These are phyloP conservation scores for Zeus faber DNA, from an alignment of 2,113 vertebrate genomes.

Conservation along the genomic window DNA sequence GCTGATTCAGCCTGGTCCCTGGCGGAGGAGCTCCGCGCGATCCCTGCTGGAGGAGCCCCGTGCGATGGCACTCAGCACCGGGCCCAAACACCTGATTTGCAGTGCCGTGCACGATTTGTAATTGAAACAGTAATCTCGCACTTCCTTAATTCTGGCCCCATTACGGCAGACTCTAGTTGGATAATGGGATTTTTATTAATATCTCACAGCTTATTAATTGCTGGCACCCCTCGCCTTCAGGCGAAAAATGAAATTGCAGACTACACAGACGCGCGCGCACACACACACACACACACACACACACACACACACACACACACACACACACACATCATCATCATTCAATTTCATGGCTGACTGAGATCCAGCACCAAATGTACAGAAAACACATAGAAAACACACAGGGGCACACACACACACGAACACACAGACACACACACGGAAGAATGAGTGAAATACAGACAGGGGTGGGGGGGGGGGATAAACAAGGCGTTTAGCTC, in stretches of 20 bases:
- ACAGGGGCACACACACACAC: constrained; percentile 18
- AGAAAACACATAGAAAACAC: constrained; percentile 38
- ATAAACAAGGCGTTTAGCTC: constrained; percentile 61
- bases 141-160: no score
- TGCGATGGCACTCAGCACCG: no score
- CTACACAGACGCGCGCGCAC: no score
- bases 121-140: no score
- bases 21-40: no score
- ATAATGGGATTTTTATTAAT: constrained; percentile 54
- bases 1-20: constrained; percentile 9
- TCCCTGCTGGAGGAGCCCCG: no score
- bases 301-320: constrained; percentile 28
- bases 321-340: constrained; percentile 41
- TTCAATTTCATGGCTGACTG: constrained; percentile 49
- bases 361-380: constrained; percentile 14
- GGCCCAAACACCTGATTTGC: no score
- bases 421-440: constrained; percentile 17
- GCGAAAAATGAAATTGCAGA: no score
- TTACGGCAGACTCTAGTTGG: constrained; percentile 46
- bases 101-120: no score
- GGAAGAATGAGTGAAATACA: no score
- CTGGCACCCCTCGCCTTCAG: neutral
- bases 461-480: no score
- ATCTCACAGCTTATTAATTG: constrained; percentile 25
- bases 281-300: no score